Base-by-base conservation (phyloP, 2,113 vertebrate species). In the Otocyon megalotis region DNA sequence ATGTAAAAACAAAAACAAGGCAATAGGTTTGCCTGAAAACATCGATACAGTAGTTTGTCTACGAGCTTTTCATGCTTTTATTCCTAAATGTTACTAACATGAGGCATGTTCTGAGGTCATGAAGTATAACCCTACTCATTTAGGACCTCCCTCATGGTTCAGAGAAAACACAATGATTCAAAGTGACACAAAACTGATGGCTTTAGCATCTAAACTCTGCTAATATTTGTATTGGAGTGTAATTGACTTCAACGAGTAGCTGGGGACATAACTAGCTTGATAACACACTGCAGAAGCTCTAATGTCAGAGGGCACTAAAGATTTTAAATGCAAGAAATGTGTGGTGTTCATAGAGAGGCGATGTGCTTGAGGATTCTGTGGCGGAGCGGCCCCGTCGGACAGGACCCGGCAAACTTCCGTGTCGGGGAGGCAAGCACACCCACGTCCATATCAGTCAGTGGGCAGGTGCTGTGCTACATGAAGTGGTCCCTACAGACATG, bases 391-490 rank as follows among this genome's bases (percentile, higher is more conserved):
- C 24, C 1, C 0, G 0, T 2, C 0, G 24, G 4, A 26, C 2
- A 22, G 50, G 48, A 15, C 19, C 14, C 19, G 26, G 60, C 14
- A 20, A 22, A 54, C 58, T 1, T 32, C 50, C 22, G 0, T 9
- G 22, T 14, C 1, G 0, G 4, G 3, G 74, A 14, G 0, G 13
- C 13, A 0, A 0, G 16, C 48, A 11, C 13, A 14, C 43, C 43
- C 43, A 43, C 43, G 6, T 43, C 43, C 6, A 8, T 43, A 7
- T 43, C 43, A 43, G 43, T 43, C 43, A 43, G 43, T 43, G 43
- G 26, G 3, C 15, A 16, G 48, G 7, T 1, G 1, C 15, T 1
- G 0, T 37, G 50, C 30, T 93, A 74, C 12, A 0, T 15, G 16
- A 28, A 0, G 0, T 0, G 28, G 53, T 35, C 43, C 58, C 24